Conservation (phyloP, 2,888 invertebrate genomes). For the Pyrocoelia pectoralis region DNA sequence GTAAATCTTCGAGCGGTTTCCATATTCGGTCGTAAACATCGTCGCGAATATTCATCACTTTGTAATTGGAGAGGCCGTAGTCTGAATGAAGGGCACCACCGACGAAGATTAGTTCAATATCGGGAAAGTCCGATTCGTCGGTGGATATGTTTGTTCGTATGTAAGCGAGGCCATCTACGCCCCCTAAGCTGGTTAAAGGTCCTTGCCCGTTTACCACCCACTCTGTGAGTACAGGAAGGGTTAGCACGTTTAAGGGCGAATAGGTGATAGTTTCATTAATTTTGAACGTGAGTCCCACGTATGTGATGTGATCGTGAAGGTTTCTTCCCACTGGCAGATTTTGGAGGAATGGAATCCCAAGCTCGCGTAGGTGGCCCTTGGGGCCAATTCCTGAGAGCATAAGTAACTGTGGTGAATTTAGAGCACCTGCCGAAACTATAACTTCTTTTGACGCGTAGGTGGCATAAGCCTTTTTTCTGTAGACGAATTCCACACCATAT, state of each 20-base stretch:
- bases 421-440: slow-evolving; percentile 71
- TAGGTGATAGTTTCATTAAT: slow-evolving; percentile 59
- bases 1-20: slow-evolving; percentile 59
- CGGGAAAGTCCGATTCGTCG: slow-evolving; percentile 66
- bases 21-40: slow-evolving; percentile 50
- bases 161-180: slow-evolving; percentile 70
- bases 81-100: slow-evolving; percentile 67
- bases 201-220: slow-evolving; percentile 61
- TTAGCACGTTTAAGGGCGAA: slow-evolving; percentile 19
- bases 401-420: slow-evolving; percentile 80
- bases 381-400: slow-evolving; percentile 76
- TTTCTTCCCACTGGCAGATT: slow-evolving; percentile 73
- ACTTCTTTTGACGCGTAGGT: slow-evolving; percentile 63
- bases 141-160: slow-evolving; percentile 66
- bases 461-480: slow-evolving; percentile 41
- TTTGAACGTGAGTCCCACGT: slow-evolving; percentile 65
- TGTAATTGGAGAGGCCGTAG: slow-evolving; percentile 55
- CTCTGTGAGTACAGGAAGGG: slow-evolving; percentile 51
- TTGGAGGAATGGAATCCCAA: slow-evolving; percentile 67
- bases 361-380: slow-evolving; percentile 63
- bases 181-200: slow-evolving; percentile 65
- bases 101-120: slow-evolving; percentile 70
- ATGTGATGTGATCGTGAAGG: slow-evolving; percentile 73
- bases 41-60: slow-evolving; percentile 38
- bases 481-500: slow-evolving; percentile 59